Conservation (phyloP, 1,140 invertebrate species). For the Mercenaria mercenaria region DNA sequence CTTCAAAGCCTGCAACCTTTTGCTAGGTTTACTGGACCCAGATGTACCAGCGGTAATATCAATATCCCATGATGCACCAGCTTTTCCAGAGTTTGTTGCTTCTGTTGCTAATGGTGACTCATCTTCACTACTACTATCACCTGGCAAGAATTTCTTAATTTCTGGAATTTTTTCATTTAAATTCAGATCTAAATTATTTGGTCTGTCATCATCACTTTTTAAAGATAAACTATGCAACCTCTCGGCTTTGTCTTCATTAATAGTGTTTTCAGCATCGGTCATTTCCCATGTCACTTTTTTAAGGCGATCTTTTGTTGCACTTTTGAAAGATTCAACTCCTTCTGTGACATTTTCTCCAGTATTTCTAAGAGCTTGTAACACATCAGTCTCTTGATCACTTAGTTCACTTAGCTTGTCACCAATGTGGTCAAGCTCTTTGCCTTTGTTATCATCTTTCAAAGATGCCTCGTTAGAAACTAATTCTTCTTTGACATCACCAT, state of each 20-base stretch:
- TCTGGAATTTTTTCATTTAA: conserved; percentile 8
- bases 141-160: background rate
- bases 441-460: background rate
- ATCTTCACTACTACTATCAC: background rate
- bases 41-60: conserved; percentile 59
- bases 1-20: conserved; percentile 53
- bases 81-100: background rate
- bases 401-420: background rate
- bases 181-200: conserved; percentile 15
- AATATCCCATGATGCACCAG: conserved; percentile 72
- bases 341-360: background rate
- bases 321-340: conserved; percentile 41
- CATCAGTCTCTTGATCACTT: background rate
- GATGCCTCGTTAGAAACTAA: background rate
- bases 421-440: background rate
- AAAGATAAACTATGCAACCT: background rate
- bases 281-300: conserved; percentile 36
- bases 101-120: background rate
- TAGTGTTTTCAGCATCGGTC: background rate
- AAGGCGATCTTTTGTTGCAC: background rate
- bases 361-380: background rate
- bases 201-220: background rate
- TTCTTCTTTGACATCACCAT: background rate
- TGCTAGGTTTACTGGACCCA: conserved; percentile 12
- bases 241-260: background rate